Base-by-base conservation (phyloP, 2,888 invertebrate genomes). In the Acholoe squamosa region DNA sequence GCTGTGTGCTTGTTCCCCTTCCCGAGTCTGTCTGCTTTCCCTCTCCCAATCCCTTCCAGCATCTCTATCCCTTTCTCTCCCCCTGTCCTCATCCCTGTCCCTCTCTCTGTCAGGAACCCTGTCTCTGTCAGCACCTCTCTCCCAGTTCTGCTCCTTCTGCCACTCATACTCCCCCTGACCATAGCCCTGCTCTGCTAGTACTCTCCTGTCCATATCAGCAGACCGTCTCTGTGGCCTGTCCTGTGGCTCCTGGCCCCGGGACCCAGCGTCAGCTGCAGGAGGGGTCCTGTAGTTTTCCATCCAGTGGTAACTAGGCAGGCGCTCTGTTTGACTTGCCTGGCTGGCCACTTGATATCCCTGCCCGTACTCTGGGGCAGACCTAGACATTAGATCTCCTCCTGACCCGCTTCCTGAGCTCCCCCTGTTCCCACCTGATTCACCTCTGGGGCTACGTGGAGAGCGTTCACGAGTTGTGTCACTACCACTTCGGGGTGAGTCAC, bases 221-320 rank as follows among this genome's bases (percentile, higher is more conserved):
- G 52, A 31, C 54, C 86, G 3, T 52, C 80, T 33, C 10, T 80
- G 80, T n/a, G 33, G 3, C 43, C 22, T 80, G 5, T 19, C 80
- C 22, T 43, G 34, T 10, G 7, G 33, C 5, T 43, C 43, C 80
- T 80, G 25, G 0, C 80, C 43, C 16, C 80, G 34, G 14, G 16
- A 33, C 34, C 5, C 3, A 25, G 1, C 71, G 22, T 19, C 19
- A 12, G 61, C n/a, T 61, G 61, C n/a, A n/a, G 61, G 5, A n/a
- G 61, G 34, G 1, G 51, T 43, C 84, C 77, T 7, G 84, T 84
- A 52, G 43, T 33, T 86, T 14, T 54, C 86, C 54, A 86, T 25
- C 86, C 86, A 86, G 56, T 86, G 86, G 54, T 86, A 86, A 31
- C 86, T 86, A 51, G 86, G 86, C n/a, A 54, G 31, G 54, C 86